phyloP scores from a whole-genome alignment of 2,797 vertebrate genomes.

The Protonibea diacanthus region DNA sequence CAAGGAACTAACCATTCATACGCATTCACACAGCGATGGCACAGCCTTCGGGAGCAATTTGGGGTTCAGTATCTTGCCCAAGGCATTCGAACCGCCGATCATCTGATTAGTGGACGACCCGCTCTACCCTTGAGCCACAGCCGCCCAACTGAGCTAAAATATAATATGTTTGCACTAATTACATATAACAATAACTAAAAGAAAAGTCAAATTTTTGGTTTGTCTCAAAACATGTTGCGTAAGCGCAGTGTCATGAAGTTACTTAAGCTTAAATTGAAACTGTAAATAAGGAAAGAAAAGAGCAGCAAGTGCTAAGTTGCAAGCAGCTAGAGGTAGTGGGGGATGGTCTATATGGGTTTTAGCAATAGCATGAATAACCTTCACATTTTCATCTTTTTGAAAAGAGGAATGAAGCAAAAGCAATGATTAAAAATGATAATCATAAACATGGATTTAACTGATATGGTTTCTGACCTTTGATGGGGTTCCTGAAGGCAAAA shows the following conservation, averaged over 20 bases:
- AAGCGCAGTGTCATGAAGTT: background rate
- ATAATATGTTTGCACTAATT: conserved; percentile 14
- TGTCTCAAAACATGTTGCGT: background rate
- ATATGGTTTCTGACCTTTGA: conserved; percentile 49
- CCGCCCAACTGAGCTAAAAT: too few species aligned
- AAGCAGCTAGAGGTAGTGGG: background rate
- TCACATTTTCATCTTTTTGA: background rate
- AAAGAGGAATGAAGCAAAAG: conserved; percentile 15
- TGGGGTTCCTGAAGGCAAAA: conserved; percentile 32
- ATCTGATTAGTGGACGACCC: too few species aligned
- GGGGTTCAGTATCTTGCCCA: too few species aligned
- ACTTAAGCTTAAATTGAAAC: background rate
- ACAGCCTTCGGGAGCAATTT: too few species aligned
- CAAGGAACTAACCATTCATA: too few species aligned
- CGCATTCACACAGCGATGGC: too few species aligned
- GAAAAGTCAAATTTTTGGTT: background rate
- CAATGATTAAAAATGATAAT: conserved; percentile 32
- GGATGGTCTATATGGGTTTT: conserved; percentile 1
- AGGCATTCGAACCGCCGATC: too few species aligned
- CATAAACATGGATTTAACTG: conserved; percentile 44
- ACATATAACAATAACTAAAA: background rate
- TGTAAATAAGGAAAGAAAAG: background rate
- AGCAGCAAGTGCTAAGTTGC: background rate
- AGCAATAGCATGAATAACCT: background rate
- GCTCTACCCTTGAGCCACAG: too few species aligned